Percentiles rank a stretch among this genome's conserved stretches.
phyloP scores from a whole-genome alignment of 2,888 invertebrate species.

The Dynastes maya region DNA sequence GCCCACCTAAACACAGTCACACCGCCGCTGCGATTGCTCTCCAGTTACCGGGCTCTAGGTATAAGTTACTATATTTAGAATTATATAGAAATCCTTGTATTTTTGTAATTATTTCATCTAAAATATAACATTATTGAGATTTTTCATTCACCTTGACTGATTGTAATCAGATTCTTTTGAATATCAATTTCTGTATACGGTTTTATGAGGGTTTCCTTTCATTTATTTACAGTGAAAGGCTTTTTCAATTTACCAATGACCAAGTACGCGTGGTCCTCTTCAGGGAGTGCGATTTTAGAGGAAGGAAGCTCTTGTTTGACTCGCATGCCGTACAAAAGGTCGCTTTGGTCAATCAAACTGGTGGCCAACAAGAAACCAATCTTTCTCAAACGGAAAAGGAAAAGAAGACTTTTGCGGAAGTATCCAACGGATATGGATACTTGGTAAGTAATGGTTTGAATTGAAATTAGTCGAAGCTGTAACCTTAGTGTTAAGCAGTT shows the following conservation, averaged over 20 bases:
- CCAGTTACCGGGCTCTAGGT: no score
- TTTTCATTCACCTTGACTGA: no score
- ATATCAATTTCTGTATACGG: no score
- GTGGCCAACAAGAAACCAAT: constrained; percentile 38
- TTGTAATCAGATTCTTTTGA: no score
- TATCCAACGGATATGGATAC: constrained; percentile 77
- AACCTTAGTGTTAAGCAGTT: no score
- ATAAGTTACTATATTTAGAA: no score
- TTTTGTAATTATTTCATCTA: no score
- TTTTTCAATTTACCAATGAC: constrained; percentile 79
- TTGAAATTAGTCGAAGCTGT: background rate
- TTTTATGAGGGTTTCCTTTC: constrained; percentile 11
- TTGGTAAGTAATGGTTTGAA: constrained; percentile 72
- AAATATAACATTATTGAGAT: no score
- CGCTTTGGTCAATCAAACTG: constrained; percentile 63
- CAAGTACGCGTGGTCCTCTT: constrained; percentile 88
- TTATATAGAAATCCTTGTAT: no score
- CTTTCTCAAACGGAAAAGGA: constrained; percentile 34
- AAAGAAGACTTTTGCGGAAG: constrained; percentile 73
- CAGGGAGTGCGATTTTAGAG: constrained; percentile 88
- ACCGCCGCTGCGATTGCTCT: no score
- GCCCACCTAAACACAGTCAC: no score
- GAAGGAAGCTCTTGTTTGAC: constrained; percentile 87
- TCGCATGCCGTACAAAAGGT: constrained; percentile 81
- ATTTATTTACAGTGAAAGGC: constrained; percentile 69